Evolutionary conservation across 2,888 invertebrate species (phyloP).

Genomic region (Lasius platythorax): DNA sequence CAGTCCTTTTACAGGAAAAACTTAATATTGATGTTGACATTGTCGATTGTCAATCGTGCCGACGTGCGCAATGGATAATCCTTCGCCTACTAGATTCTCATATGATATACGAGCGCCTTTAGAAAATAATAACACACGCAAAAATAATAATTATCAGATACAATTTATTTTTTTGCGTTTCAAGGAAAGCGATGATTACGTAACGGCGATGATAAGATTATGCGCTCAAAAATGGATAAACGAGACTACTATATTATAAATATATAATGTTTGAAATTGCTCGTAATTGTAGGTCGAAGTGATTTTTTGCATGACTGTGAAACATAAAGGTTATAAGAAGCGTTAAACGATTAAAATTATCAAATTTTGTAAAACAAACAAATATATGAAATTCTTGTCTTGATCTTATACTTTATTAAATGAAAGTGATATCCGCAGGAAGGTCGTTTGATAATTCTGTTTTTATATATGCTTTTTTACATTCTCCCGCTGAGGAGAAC

Average conservation of each 20-base stretch:
- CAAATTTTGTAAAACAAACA: not conserved
- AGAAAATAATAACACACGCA: not conserved
- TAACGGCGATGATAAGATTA: not conserved
- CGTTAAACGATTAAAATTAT: not conserved
- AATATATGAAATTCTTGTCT: not conserved
- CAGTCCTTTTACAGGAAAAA: too few relatives aligned
- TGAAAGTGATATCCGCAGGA: not conserved
- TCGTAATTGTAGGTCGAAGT: not conserved
- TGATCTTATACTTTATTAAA: not conserved
- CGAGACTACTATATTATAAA: not conserved
- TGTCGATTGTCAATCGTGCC: not conserved
- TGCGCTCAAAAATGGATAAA: not conserved
- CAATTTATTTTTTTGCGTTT: not conserved
- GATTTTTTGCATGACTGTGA: not conserved
- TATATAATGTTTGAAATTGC: not conserved
- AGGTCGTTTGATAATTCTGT: not conserved
- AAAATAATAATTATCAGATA: not conserved
- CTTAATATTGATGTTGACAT: not conserved
- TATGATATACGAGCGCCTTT: conserved; percentile 15
- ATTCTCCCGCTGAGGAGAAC: not conserved
- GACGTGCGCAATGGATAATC: not conserved
- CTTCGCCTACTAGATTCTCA: not conserved
- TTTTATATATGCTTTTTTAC: not conserved
- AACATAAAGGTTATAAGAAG: not conserved
- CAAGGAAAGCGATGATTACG: not conserved